Percentiles rank a stretch among this genome's conserved stretches.
Evolutionary conservation across 2,113 vertebrate species (phyloP).

Genomic region (Perca schrenkii): DNA sequence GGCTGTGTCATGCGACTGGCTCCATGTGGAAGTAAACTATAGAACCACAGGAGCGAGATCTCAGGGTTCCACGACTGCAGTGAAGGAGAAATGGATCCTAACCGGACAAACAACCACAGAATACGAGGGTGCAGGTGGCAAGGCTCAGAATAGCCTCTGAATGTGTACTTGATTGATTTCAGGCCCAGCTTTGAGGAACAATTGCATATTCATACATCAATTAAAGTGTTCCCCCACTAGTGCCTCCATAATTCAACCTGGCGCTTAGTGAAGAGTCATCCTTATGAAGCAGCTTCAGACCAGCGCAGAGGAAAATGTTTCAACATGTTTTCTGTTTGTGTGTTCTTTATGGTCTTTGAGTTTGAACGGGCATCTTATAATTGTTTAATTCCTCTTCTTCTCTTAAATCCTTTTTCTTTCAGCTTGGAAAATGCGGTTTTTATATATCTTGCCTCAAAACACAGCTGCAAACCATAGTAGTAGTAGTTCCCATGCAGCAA

Average conservation of each 20-base stretch:
- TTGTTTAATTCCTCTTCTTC: constrained; percentile 47
- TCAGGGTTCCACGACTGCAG: constrained; percentile 33
- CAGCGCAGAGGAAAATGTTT: constrained; percentile 66
- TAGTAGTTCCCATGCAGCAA: background rate
- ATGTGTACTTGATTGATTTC: constrained; percentile 79
- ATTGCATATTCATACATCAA: constrained; percentile 81
- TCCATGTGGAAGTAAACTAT: constrained; percentile 29
- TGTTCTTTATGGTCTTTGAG: constrained; percentile 44
- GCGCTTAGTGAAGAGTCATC: constrained; percentile 57
- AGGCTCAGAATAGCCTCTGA: constrained; percentile 57
- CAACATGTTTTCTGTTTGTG: constrained; percentile 69
- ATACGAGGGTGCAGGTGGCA: constrained; percentile 57
- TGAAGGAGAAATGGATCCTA: constrained; percentile 41
- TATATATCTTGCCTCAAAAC: constrained; percentile 4
- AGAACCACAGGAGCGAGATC: constrained; percentile 17
- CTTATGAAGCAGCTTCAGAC: constrained; percentile 62
- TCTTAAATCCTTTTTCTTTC: constrained; percentile 14
- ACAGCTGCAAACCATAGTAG: constrained; percentile 24
- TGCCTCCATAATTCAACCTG: constrained; percentile 70
- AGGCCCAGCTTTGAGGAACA: constrained; percentile 57
- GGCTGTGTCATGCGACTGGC: constrained; percentile 16
- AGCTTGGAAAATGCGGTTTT: constrained; percentile 13
- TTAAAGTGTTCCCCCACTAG: constrained; percentile 66
- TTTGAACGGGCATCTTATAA: constrained; percentile 43
- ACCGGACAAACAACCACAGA: constrained; percentile 44